Evolutionary conservation across 2,888 invertebrate species (phyloP).

Genomic region (Mellilla xanthometata): DNA sequence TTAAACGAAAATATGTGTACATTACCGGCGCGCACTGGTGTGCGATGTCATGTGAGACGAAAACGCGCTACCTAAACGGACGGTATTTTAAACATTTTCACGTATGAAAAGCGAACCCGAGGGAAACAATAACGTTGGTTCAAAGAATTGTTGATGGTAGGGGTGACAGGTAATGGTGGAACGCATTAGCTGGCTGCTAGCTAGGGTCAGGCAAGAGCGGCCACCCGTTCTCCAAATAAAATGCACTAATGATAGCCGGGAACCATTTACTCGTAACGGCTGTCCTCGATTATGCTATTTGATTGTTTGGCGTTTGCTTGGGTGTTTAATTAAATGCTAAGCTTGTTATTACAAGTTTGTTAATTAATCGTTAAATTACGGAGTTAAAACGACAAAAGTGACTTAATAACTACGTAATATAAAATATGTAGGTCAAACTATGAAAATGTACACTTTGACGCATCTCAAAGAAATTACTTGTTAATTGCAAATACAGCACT

Average conservation of each 20-base stretch:
- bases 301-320: conserved; percentile 26
- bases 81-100: conserved; percentile 19
- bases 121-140: conserved; percentile 43
- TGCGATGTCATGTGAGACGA: conserved; percentile 14
- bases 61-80: conserved; percentile 13
- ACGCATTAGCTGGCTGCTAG: conserved; percentile 56
- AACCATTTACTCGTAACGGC: conserved; percentile 43
- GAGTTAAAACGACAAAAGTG: no score
- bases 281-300: conserved; percentile 43
- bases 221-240: conserved; percentile 53
- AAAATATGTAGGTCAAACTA: no score
- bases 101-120: conserved; percentile 17
- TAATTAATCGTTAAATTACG: background rate
- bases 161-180: conserved; percentile 65
- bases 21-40: conserved; percentile 13
- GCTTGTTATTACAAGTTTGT: background rate
- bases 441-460: no score
- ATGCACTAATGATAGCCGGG: conserved; percentile 63
- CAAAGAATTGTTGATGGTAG: conserved; percentile 51
- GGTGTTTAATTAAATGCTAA: background rate
- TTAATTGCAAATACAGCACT: no score
- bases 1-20: conserved; percentile 7
- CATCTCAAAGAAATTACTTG: no score
- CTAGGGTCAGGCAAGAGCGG: conserved; percentile 34
- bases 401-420: no score